phyloP scores from a whole-genome alignment of 1,140 invertebrate genomes.

The Lepidostoma basale region DNA sequence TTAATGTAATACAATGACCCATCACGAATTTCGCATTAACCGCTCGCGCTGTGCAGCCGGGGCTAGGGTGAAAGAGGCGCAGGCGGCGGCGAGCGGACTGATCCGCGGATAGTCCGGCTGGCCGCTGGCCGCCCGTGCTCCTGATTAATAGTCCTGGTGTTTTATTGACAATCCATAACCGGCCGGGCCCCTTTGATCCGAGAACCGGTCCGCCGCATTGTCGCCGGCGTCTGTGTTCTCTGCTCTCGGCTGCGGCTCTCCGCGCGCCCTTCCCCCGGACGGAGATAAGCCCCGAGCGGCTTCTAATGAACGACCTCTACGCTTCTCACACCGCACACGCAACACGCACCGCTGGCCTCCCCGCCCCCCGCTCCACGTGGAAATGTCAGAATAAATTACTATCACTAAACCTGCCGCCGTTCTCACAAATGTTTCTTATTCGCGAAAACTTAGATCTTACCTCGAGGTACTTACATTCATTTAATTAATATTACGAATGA shows the following conservation, averaged over 20 bases:
- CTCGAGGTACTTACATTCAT: too few relatives aligned
- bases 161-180: conserved; percentile 12
- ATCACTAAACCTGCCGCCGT: neutral
- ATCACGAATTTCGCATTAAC: conserved; percentile 11
- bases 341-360: neutral
- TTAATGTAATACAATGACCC: neutral
- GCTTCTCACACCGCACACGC: too few relatives aligned
- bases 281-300: conserved; percentile 15
- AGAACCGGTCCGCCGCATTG: conserved; percentile 21
- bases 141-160: conserved; percentile 19
- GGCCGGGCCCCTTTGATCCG: neutral
- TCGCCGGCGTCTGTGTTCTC: conserved; percentile 18
- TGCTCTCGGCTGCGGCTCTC: too few relatives aligned
- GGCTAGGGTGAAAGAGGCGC: too few relatives aligned
- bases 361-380: neutral
- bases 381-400: conserved; percentile 17
- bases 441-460: neutral
- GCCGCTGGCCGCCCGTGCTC: neutral
- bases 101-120: neutral
- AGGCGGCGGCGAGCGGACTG: neutral
- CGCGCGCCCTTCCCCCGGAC: conserved; percentile 7
- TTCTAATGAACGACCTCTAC: conserved; percentile 21
- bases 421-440: neutral
- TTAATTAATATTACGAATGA: too few relatives aligned
- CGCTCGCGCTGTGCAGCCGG: neutral